Conservation (phyloP, 2,888 invertebrate species). For the Scrobipalpa atriplicella region DNA sequence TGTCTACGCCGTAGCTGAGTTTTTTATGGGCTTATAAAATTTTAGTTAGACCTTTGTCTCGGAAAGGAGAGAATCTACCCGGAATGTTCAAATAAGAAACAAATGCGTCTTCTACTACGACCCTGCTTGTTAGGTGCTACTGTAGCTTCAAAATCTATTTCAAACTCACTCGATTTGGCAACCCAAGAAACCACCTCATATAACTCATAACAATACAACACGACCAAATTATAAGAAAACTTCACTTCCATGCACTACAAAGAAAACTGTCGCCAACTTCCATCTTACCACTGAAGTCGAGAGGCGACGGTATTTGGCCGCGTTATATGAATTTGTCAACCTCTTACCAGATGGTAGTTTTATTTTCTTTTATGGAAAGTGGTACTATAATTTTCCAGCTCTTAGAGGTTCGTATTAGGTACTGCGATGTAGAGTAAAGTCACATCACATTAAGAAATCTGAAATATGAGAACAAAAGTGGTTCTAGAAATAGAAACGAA, state of each 20-base stretch:
- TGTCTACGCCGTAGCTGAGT: too few species aligned
- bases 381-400: slow-evolving; percentile 28
- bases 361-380: slow-evolving; percentile 31
- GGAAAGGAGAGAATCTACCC: too few species aligned
- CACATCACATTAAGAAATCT: background rate
- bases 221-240: slow-evolving; percentile 34
- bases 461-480: background rate
- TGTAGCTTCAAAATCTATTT: too few species aligned
- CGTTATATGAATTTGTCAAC: slow-evolving; percentile 30
- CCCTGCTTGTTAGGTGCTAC: too few species aligned
- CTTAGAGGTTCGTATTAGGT: slow-evolving; percentile 14
- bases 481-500: too few species aligned
- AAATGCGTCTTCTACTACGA: too few species aligned
- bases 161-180: background rate
- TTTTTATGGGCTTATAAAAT: too few species aligned
- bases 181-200: background rate
- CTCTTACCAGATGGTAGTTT: slow-evolving; percentile 32
- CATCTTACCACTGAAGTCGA: background rate
- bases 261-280: slow-evolving; percentile 4
- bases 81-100: too few species aligned
- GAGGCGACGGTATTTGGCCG: slow-evolving; percentile 19
- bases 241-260: slow-evolving; percentile 32
- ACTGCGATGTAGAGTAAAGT: background rate
- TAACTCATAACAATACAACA: slow-evolving; percentile 28
- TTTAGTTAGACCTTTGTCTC: too few species aligned